Evolutionary conservation across 2,797 vertebrate species (phyloP), one percentile per base, ranked within the genome.

Genomic region (Artibeus jamaicensis): DNA sequence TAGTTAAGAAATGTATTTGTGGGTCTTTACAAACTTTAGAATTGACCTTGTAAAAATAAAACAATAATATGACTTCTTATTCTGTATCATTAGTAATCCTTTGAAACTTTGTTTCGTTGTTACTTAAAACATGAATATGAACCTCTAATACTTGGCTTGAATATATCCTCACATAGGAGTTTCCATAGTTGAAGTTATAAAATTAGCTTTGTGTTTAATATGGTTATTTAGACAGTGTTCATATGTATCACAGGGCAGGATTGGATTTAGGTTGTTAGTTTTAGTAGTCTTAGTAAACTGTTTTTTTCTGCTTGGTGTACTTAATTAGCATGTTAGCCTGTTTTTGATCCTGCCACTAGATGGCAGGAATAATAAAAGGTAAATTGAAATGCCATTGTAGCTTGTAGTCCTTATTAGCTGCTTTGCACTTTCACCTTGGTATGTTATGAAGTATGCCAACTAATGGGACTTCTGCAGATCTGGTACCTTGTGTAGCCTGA

Each of bases 321-420:
- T 42, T 68, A 55, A 55, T 78, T 53, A 92, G 24, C 37, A 70
- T n/a, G 26, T 59, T 81, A 76, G 1, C 76, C 46, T 91, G 22
- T 95, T 97, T 96, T 94, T 89, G n/a, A 82, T 96, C 71, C 77
- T 91, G 46, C 94, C 92, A 93, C 93, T 95, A 97, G 93, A 89
- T 97, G 93, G 89, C 93, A 96, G 79, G 83, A 86, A 79, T 86
- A 92, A 89, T 95, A 93, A 93, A 94, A 89, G 24, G 59, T 92
- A 57, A 7, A 24, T 83, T 79, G 74, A 97, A 86, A 89, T 62
- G 55, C 79, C 32, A 46, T 3, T 48, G 70, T 10, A 73, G 26
- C 32, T 82, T 29, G 67, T 71, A 55, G 73, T 46, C 37, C 37
- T 86, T 93, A 57, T 86, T 93, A 57, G 48, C 55, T 62, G 37